Evolutionary conservation across 2,113 vertebrate species (phyloP), one percentile per base, ranked within the genome.

Genomic region (Sclerurus mexicanus): DNA sequence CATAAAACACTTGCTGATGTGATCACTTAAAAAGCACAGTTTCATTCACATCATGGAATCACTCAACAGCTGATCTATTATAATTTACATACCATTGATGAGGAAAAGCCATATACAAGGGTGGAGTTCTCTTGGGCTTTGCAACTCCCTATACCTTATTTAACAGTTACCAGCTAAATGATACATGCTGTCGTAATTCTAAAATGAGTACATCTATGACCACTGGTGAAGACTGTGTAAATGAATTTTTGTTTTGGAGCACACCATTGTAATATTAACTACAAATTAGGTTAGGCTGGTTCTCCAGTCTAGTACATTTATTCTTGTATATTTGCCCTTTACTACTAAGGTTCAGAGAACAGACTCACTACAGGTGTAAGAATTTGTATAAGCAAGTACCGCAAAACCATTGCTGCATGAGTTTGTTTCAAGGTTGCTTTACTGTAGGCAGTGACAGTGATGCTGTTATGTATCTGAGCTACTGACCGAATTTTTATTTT

Each of bases 351-450:
- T 62, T 44, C n/a, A 50, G 46, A 68, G 62, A 83, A 24, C 14
- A 13, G 31, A 19, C 64, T 83, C 58, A 4, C 66, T 80, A 33
- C 23, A 49, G 17, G 5, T 49, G 3, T 52, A 86, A 69, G 25
- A 62, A 37, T 56, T 60, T 55, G n/a, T 53, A 10, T 58, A 53
- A 76, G n/a, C n/a, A 37, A 60, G 10, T n/a, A 40, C 27, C 35
- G 22, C 33, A 11, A 62, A 73, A 23, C 28, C 13, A 15, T 40
- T 31, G 13, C 59, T 0, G 0, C 13, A 1, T 11, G 24, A 6
- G 6, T 35, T 60, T 89, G 27, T 85, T 84, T 64, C 24, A 39
- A 83, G 39, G 24, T 50, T 82, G 12, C 46, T 74, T 64, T 96
- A 18, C 37, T 76, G 40, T 27, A 14, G 55, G 15, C 14, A 44